Evolutionary conservation across 2,888 invertebrate genomes (phyloP), one percentile per base, ranked within the genome.

Genomic region (Cerceris rybyensis): DNA sequence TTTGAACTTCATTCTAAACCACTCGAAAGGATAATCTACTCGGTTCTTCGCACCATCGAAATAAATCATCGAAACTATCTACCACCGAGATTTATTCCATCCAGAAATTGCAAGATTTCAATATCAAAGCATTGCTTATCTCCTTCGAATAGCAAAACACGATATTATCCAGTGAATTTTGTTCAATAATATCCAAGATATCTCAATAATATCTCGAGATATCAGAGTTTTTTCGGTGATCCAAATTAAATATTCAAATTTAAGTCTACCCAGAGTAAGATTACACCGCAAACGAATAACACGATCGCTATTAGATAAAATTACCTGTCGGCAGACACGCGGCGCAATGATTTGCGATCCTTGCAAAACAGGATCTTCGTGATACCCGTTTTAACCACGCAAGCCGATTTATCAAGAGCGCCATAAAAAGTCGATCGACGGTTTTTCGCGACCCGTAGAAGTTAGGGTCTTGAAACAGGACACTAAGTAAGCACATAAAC

Each of bases 401-500:
- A 41, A 17, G 71, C n/a, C 58, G 57, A 71, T 71, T 65, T 76
- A 68, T 71, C 67, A 50, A 71, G 59, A 46, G 50, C 13, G 11
- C 13, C 43, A 55, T n/a, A 75, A 76, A 78, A 73, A 60, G 11
- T 42, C 2, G 50, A 46, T 64, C 49, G 64, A 41, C 55, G 54
- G 78, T 78, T 80, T 70, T 80, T 77, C 77, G 8, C 50, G 28
- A 7, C 41, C 9, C 17, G 52, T 54, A 11, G 43, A 60, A 17
- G 67, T 71, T 84, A 50, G 70, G 58, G 66, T 50, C 59, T 69
- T 73, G 83, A 76, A 84, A 84, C 78, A 59, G 58, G 67, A 83
- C 68, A 81, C 84, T 81, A 79, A 81, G 65, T 84, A 83, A 83
- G 82, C 83, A 83, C 28, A 65, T 58, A 71, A 50, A 68, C 61